A percentile compares a stretch with the other conserved stretches of the same genome.
phyloP scores from a whole-genome alignment of 2,797 vertebrate genomes.

The Phrynocephalus vlangalii region DNA sequence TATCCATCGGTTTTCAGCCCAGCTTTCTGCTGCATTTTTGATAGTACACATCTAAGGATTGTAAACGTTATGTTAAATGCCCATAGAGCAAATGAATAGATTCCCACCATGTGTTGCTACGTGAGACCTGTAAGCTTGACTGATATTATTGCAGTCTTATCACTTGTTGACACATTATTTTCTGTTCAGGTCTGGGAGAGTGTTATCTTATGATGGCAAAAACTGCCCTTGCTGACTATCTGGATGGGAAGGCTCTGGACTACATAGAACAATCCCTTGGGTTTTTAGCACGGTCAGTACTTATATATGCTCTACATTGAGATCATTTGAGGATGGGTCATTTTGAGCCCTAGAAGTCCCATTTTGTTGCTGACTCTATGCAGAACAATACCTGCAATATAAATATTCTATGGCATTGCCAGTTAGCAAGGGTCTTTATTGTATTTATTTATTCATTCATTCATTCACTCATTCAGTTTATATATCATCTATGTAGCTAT shows the following conservation, averaged over 20 bases:
- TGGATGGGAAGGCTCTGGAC: constrained; percentile 90
- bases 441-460: too few relatives aligned
- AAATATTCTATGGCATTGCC: too few relatives aligned
- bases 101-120: background rate
- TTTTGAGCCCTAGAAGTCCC: too few relatives aligned
- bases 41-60: background rate
- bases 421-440: too few relatives aligned
- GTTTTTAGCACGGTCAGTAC: constrained; percentile 89
- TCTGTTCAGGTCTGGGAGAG: constrained; percentile 89
- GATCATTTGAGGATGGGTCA: background rate
- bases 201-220: constrained; percentile 90
- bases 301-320: background rate
- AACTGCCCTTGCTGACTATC: constrained; percentile 86
- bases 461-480: too few relatives aligned
- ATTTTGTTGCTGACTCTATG: too few relatives aligned
- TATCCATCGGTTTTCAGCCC: background rate
- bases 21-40: background rate
- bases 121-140: background rate
- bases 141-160: background rate
- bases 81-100: background rate
- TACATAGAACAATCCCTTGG: constrained; percentile 88
- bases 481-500: too few relatives aligned
- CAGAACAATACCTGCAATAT: too few relatives aligned
- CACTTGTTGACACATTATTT: background rate
- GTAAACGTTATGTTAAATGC: background rate